Evolutionary conservation across 2,113 vertebrate genomes (phyloP), one percentile per base, ranked within the genome.

Genomic region (Vulpes lagopus): DNA sequence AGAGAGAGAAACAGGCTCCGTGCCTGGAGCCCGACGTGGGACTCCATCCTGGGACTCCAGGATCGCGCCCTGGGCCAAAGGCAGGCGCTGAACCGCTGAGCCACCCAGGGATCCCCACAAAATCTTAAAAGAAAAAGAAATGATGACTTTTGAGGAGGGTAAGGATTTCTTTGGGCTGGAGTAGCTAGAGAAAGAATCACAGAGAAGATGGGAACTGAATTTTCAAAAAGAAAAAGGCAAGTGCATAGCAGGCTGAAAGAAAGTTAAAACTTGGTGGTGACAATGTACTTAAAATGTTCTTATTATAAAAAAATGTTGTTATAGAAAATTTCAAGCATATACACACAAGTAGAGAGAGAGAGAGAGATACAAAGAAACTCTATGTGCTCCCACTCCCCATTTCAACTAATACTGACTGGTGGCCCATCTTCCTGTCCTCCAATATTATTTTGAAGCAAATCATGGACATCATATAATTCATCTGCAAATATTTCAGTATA

Each of bases 391-490:
- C 20, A 9, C 64, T 35, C 22, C 49, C 15, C 1, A 8, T 59
- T 32, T 76, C 57, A 85, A n/a, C 55, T 32, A 16, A 9, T 64
- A 59, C 5, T 51, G 38, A n/a, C 51, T 80, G 53, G 53, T 62
- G 65, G 27, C 32, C 73, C 11, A 0, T 62, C n/a, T 81, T 86
- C 38, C 84, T 32, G 55, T 88, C 49, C 20, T 88, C 22, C 27
- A 80, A 7, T 81, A 35, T 85, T 49, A 82, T 71, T 97, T 69
- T 38, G 81, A 76, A 95, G 76, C 25, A 83, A 87, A 87, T 62
- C 51, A 22, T 89, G 53, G 8, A 43, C n/a, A 30, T 85, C 23
- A 8, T 55, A 60, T 62, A 38, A 88, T 53, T 96, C 55, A 62
- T 17, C 49, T 79, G 60, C 20, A 79, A 22, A 22, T 80, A 85